Percentiles rank a stretch among this genome's conserved stretches.
Conservation (phyloP, 2,888 invertebrate genomes). For the Nesidiocoris tenuis region DNA sequence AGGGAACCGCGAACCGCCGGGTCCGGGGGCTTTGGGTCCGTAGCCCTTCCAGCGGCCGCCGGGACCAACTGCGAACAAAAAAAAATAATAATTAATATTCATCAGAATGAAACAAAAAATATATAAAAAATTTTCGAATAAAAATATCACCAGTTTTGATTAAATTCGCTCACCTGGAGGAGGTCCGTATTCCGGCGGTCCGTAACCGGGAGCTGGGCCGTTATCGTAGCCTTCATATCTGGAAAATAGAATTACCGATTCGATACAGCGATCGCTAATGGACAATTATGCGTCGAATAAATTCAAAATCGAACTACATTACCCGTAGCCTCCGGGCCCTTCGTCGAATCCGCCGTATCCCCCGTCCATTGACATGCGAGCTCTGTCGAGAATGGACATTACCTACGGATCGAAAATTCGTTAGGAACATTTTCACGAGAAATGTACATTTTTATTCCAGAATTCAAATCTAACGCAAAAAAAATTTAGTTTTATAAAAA, state of each 20-base stretch:
- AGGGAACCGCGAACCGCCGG: conserved; percentile 20
- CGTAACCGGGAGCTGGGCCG: conserved; percentile 10
- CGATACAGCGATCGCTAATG: not conserved
- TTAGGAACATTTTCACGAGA: too few relatives aligned
- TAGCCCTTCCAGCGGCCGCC: conserved; percentile 8
- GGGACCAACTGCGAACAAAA: not conserved
- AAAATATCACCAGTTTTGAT: too few relatives aligned
- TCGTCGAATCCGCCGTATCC: conserved; percentile 16
- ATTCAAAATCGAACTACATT: too few relatives aligned
- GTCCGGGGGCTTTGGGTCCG: not conserved
- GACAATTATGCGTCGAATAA: not conserved
- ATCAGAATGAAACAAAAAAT: not conserved
- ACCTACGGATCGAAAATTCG: conserved; percentile 54
- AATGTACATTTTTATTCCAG: too few relatives aligned
- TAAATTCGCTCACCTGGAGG: not conserved
- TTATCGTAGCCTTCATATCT: conserved; percentile 15
- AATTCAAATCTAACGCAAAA: too few relatives aligned
- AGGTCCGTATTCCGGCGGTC: conserved; percentile 22
- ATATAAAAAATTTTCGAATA: too few relatives aligned
- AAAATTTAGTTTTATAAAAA: too few relatives aligned
- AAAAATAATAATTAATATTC: not conserved
- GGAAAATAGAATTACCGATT: not conserved
- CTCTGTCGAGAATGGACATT: conserved; percentile 79
- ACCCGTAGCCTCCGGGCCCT: conserved; percentile 22
- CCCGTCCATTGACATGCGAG: conserved; percentile 68